A percentile compares a stretch with the other conserved stretches of the same genome.
These are phyloP conservation scores for Sepioteuthis lessoniana DNA, from an alignment of 2,888 invertebrate genomes.

Conservation along the genomic window DNA sequence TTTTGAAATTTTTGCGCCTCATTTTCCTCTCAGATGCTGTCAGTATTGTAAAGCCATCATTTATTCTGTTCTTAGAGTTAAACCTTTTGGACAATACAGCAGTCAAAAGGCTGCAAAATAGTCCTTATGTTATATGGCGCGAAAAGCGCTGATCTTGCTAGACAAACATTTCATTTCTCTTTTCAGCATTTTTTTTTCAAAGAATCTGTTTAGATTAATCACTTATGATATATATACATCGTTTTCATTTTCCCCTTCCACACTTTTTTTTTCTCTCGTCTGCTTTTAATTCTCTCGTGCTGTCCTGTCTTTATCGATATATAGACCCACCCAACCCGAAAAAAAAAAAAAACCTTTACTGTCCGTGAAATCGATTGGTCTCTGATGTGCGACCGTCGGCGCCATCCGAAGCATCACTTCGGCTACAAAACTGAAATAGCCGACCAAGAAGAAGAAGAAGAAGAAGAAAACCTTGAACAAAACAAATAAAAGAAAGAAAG, in stretches of 20 bases:
- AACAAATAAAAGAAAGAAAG: too few species aligned
- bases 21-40: not conserved
- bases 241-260: not conserved
- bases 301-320: not conserved
- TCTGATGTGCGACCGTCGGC: constrained; percentile 33
- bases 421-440: not conserved
- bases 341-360: not conserved
- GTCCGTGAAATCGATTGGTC: constrained; percentile 33
- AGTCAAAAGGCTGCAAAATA: not conserved
- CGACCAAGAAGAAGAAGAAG: not conserved
- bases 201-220: not conserved
- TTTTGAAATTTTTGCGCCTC: not conserved
- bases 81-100: not conserved
- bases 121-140: not conserved
- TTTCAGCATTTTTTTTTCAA: not conserved
- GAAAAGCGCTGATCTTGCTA: not conserved
- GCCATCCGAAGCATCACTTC: not conserved
- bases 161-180: not conserved
- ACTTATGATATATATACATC: not conserved
- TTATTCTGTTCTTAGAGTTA: not conserved
- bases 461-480: too few species aligned
- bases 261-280: not conserved
- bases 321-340: too few species aligned
- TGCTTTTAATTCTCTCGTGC: not conserved
- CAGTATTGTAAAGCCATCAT: not conserved